Percentiles rank a stretch among this genome's conserved stretches.
phyloP scores from a whole-genome alignment of 2,113 vertebrate genomes.

The Ibidorhyncha struthersii region DNA sequence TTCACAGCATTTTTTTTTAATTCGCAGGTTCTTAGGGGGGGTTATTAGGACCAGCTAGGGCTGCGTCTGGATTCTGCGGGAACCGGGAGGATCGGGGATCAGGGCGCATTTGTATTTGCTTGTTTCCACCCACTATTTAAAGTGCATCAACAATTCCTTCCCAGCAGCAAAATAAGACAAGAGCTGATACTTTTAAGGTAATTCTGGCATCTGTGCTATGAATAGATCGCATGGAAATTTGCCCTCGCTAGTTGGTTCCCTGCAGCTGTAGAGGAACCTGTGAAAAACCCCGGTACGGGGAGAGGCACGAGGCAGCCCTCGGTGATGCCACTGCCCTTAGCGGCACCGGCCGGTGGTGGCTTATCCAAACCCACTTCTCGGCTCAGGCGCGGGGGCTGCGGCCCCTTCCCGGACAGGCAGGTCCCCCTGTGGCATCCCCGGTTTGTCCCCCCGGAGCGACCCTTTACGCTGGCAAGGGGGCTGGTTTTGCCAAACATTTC shows the following conservation, averaged over 20 bases:
- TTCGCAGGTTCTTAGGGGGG: not conserved
- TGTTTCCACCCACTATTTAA: not conserved
- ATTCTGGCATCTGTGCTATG: constrained; percentile 1
- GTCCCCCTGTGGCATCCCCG: accelerated
- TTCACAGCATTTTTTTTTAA: not conserved
- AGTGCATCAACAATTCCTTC: constrained; percentile 41
- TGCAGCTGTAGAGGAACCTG: not conserved
- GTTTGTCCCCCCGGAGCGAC: accelerated
- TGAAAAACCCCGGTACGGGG: accelerated
- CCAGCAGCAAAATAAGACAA: constrained; percentile 20
- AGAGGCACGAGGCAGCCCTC: not conserved
- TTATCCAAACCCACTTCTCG: not conserved
- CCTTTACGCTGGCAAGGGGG: accelerated
- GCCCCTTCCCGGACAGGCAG: not conserved
- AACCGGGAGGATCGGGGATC: not conserved
- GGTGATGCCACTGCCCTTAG: not conserved
- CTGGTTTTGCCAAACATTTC: not conserved
- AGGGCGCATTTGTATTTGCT: not conserved
- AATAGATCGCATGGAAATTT: not conserved
- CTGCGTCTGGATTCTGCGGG: not conserved
- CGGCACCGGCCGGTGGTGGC: accelerated
- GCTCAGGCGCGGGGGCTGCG: not conserved
- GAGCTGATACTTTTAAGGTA: constrained; percentile 38
- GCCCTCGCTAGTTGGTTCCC: not conserved
- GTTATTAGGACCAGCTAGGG: not conserved